phyloP scores from a whole-genome alignment of 1,140 invertebrate genomes.

The Temnothorax nylanderi region DNA sequence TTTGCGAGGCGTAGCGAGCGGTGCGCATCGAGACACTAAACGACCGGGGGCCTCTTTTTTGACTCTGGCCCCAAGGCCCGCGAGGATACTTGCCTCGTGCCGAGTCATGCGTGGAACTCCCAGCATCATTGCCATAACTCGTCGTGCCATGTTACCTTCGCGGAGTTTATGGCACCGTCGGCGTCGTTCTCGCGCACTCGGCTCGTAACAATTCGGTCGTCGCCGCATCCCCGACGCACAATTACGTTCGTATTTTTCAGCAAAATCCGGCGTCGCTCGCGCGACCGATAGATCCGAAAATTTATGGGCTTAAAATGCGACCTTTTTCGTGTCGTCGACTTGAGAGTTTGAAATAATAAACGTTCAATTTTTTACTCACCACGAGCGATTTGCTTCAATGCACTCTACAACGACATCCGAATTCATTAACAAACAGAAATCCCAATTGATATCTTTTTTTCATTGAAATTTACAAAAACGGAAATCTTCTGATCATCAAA shows the following conservation, averaged over 20 bases:
- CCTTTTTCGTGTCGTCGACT: background rate
- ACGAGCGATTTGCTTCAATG: background rate
- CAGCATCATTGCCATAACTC: slow-evolving; percentile 73
- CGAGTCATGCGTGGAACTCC: slow-evolving; percentile 75
- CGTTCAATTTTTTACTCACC: background rate
- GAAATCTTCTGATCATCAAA: background rate
- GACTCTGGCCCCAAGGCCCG: slow-evolving; percentile 65
- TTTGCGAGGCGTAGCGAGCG: slow-evolving; percentile 44
- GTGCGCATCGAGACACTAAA: slow-evolving; percentile 64
- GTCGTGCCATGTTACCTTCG: slow-evolving; percentile 70
- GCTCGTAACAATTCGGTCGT: slow-evolving; percentile 71
- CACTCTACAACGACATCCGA: background rate
- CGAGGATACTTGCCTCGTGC: slow-evolving; percentile 65
- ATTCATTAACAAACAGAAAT: background rate
- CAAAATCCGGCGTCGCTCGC: slow-evolving; percentile 7
- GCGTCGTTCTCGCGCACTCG: slow-evolving; percentile 66
- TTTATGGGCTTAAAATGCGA: slow-evolving; percentile 15
- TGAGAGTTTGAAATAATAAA: background rate
- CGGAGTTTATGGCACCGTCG: slow-evolving; percentile 71
- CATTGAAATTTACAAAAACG: background rate
- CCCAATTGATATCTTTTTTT: background rate
- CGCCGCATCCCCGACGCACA: slow-evolving; percentile 34
- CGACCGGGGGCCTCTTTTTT: slow-evolving; percentile 57
- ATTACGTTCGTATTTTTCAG: slow-evolving; percentile 19
- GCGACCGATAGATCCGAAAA: background rate